Conservation (phyloP, 37 sponge, comb jelly and placozoan species). For the Geodia barretti region DNA sequence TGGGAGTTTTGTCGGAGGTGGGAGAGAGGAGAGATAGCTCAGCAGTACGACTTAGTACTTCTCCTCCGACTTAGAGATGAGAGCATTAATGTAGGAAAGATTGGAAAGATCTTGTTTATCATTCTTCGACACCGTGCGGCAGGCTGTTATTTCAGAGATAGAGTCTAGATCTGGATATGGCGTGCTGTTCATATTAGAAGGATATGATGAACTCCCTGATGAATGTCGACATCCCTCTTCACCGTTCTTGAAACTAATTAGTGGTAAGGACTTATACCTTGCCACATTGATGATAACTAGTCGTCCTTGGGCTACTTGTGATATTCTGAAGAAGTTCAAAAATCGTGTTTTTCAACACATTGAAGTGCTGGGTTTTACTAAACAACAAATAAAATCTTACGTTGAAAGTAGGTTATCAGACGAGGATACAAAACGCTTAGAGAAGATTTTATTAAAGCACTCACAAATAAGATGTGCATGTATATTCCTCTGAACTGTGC, state of each 20-base stretch:
- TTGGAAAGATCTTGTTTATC: too few relatives aligned
- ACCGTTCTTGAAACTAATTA: conserved; percentile 25
- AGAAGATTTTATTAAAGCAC: conserved; percentile 11
- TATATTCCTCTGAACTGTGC: conserved; percentile 32
- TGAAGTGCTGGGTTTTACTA: conserved; percentile 33
- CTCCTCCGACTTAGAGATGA: conserved; percentile 9
- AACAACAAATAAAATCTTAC: background rate
- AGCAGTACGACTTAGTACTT: conserved; percentile 20
- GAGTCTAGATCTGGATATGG: too few relatives aligned
- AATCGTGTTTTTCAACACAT: conserved; percentile 27
- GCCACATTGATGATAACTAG: conserved; percentile 35
- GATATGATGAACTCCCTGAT: conserved; percentile 42
- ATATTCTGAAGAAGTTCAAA: conserved; percentile 19
- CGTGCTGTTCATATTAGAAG: conserved; percentile 27
- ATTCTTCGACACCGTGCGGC: too few relatives aligned
- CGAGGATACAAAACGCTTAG: background rate
- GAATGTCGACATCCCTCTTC: background rate
- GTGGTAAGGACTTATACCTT: conserved; percentile 4
- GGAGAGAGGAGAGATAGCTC: conserved; percentile 1
- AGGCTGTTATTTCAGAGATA: too few relatives aligned
- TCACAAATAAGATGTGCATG: conserved; percentile 13
- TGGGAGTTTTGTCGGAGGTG: too few relatives aligned
- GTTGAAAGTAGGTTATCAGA: background rate
- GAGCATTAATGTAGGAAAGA: too few relatives aligned
- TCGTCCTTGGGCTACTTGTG: conserved; percentile 22